phyloP scores from a whole-genome alignment of 2,113 vertebrate genomes.

The human region DNA sequence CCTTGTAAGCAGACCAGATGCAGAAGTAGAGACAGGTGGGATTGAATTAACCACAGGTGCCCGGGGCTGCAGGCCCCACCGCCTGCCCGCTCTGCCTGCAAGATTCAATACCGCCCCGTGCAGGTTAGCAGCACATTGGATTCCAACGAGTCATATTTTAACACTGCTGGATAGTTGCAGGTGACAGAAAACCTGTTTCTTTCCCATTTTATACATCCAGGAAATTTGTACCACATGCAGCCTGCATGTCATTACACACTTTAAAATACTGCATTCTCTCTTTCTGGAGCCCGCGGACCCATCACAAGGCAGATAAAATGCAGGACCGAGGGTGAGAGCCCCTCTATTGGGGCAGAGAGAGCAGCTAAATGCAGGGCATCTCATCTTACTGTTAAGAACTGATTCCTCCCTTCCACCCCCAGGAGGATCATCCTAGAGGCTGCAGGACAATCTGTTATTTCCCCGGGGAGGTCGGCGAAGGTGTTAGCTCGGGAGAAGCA shows the following conservation, averaged over 20 bases:
- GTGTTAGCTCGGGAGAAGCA: background rate
- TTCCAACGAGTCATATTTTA: conserved; percentile 73
- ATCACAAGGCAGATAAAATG: background rate
- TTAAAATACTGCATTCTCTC: background rate
- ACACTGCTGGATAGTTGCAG: conserved; percentile 61
- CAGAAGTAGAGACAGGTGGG: conserved; percentile 39
- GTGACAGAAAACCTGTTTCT: conserved; percentile 76
- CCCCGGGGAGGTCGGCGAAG: background rate
- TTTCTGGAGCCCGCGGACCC: background rate
- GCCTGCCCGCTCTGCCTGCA: background rate
- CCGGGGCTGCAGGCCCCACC: background rate
- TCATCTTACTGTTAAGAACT: background rate
- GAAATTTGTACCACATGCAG: conserved; percentile 62
- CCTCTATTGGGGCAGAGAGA: fast-evolving
- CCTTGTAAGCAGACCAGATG: conserved; percentile 34
- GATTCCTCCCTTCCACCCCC: background rate
- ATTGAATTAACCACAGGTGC: conserved; percentile 24
- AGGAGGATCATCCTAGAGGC: background rate
- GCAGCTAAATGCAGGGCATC: background rate
- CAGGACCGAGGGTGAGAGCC: background rate
- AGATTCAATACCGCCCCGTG: background rate
- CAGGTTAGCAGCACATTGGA: conserved; percentile 56
- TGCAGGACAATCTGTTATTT: conserved; percentile 13
- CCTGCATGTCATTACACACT: conserved; percentile 48
- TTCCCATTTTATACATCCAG: conserved; percentile 65